These are phyloP conservation scores for Drosophila suboccidentalis DNA, from an alignment of 2,888 invertebrate species.

Conservation along the genomic window DNA sequence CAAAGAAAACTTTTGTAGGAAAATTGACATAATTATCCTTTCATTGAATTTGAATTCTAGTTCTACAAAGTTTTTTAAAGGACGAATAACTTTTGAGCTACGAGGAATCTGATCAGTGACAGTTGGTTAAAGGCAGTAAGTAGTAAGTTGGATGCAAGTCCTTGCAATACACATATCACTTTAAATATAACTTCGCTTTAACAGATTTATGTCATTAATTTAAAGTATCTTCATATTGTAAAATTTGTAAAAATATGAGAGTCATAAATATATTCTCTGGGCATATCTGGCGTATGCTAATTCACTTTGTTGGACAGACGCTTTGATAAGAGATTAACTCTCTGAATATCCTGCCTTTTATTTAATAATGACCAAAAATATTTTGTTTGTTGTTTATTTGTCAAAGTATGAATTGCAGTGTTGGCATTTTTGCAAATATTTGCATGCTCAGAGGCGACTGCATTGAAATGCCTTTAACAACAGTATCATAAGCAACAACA, in stretches of 20 bases:
- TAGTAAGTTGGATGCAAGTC: background rate
- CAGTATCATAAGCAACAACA: constrained; percentile 7
- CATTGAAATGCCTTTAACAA: constrained; percentile 46
- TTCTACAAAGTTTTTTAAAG: background rate
- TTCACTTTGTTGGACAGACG: background rate
- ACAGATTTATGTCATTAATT: background rate
- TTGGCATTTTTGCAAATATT: constrained; percentile 36
- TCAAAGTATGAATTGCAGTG: constrained; percentile 12
- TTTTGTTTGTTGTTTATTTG: constrained; percentile 9
- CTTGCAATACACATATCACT: background rate
- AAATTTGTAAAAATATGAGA: background rate
- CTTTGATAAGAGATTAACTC: background rate
- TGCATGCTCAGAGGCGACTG: constrained; percentile 15
- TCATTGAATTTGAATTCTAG: background rate
- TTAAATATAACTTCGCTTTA: background rate
- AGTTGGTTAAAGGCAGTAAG: background rate
- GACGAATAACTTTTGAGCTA: background rate
- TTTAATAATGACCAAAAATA: constrained; percentile 25
- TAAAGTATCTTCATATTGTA: background rate
- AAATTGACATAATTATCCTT: background rate
- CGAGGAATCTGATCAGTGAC: background rate
- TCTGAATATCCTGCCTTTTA: background rate
- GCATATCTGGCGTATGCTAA: background rate
- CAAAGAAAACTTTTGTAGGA: background rate
- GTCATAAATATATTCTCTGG: background rate